These are phyloP conservation scores for Eupeodes luniger DNA, from an alignment of 2,888 invertebrate species.

Conservation along the genomic window DNA sequence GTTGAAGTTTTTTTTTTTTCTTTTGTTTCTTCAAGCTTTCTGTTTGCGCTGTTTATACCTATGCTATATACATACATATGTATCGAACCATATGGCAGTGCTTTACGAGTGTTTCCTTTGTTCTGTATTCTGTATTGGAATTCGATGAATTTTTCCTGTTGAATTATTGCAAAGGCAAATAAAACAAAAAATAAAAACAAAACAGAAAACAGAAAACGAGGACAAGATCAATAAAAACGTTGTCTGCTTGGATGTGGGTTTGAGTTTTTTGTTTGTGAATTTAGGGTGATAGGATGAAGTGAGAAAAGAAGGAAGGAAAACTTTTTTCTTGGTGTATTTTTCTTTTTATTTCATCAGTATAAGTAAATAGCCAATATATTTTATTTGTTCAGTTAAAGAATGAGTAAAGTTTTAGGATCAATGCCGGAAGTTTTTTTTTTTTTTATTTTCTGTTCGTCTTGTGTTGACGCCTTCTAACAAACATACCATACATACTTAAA, in stretches of 20 bases:
- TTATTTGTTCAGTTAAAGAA: constrained; percentile 65
- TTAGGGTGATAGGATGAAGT: background rate
- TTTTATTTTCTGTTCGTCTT: constrained; percentile 1
- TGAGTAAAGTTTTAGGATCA: constrained; percentile 47
- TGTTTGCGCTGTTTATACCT: constrained; percentile 11
- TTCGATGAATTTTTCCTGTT: constrained; percentile 58
- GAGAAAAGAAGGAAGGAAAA: constrained; percentile 21
- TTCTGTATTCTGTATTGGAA: constrained; percentile 10
- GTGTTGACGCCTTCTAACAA: constrained; percentile 43
- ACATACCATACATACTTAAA: background rate
- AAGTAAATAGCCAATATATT: constrained; percentile 63
- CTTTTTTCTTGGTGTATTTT: constrained; percentile 15
- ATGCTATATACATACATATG: too few species aligned
- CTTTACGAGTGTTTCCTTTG: constrained; percentile 19
- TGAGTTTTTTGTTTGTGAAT: background rate
- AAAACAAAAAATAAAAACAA: background rate
- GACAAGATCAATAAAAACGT: constrained; percentile 59
- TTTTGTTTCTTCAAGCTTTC: background rate
- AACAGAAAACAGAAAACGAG: constrained; percentile 12
- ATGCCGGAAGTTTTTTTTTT: constrained; percentile 43
- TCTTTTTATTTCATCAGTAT: constrained; percentile 34
- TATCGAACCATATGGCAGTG: constrained; percentile 28
- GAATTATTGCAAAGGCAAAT: constrained; percentile 56
- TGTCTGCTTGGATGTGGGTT: constrained; percentile 37
- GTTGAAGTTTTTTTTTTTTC: constrained; percentile 23